phyloP scores from a whole-genome alignment of 1,140 invertebrate species.

The Trachelipus rathkii region DNA sequence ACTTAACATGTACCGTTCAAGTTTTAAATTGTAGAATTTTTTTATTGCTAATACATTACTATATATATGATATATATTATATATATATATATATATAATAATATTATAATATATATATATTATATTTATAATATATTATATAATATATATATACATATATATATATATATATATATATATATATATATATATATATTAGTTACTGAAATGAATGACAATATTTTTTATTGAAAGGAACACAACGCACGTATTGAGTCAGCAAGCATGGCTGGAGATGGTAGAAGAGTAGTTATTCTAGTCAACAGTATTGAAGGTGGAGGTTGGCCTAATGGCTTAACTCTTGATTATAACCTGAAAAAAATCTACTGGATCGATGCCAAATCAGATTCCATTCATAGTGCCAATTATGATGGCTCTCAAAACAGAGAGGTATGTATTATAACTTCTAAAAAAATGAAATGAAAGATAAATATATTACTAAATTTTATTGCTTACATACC shows the following conservation, averaged over 20 bases:
- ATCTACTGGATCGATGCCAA: conserved; percentile 68
- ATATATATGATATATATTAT: too few relatives aligned
- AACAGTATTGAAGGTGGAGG: conserved; percentile 54
- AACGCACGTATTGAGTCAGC: conserved; percentile 52
- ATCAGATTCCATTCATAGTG: conserved; percentile 69
- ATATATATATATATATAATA: neutral
- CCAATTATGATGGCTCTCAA: conserved; percentile 60
- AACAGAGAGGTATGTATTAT: conserved; percentile 45
- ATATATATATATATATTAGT: neutral
- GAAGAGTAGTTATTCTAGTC: conserved; percentile 51
- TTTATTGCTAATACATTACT: too few relatives aligned
- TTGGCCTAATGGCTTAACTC: conserved; percentile 66
- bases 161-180: too few relatives aligned
- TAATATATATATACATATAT: too few relatives aligned
- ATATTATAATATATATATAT: too few relatives aligned
- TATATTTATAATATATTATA: too few relatives aligned
- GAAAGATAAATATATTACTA: too few relatives aligned
- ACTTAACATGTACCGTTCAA: too few relatives aligned
- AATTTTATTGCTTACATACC: too few relatives aligned
- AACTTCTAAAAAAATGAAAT: too few relatives aligned
- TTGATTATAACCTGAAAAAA: conserved; percentile 59
- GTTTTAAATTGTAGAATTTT: too few relatives aligned
- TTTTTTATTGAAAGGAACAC: conserved; percentile 23
- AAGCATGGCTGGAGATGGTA: conserved; percentile 56
- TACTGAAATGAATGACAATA: neutral